phyloP scores from a whole-genome alignment of 2,113 vertebrate species.

The Vulpes ferrilata region DNA sequence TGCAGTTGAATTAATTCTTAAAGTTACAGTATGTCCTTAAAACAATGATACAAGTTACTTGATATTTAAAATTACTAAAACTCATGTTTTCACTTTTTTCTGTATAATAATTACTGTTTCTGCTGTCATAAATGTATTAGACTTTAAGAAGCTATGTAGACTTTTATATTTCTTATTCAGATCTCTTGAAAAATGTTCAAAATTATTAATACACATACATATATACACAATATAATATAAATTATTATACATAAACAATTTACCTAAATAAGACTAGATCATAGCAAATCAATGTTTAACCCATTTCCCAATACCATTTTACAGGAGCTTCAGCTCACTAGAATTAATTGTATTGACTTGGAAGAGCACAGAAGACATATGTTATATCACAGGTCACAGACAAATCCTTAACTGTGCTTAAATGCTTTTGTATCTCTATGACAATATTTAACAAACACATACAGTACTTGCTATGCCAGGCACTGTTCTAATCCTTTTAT shows the following conservation, averaged over 20 bases:
- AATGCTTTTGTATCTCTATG: background rate
- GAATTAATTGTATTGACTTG: constrained; percentile 4
- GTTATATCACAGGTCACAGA: background rate
- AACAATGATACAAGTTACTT: constrained; percentile 25
- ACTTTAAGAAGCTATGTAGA: background rate
- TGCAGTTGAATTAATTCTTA: constrained; percentile 38
- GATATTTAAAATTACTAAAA: constrained; percentile 2
- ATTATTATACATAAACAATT: background rate
- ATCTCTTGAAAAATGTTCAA: constrained; percentile 36
- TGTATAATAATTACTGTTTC: constrained; percentile 33
- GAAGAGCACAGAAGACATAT: background rate
- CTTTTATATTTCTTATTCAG: constrained; percentile 16
- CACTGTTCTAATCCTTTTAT: constrained; percentile 3
- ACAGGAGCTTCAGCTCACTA: background rate
- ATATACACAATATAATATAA: background rate
- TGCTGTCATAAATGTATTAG: constrained; percentile 19
- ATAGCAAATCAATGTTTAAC: background rate
- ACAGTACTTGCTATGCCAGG: background rate
- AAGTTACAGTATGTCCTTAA: constrained; percentile 30
- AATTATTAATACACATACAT: constrained; percentile 3
- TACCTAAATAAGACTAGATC: background rate
- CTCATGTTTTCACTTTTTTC: background rate
- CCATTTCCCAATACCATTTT: background rate
- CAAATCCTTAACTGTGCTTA: constrained; percentile 3
- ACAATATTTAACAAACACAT: constrained; percentile 34